phyloP scores from a whole-genome alignment of 2,888 invertebrate species.

The Slavum lentiscoides region DNA sequence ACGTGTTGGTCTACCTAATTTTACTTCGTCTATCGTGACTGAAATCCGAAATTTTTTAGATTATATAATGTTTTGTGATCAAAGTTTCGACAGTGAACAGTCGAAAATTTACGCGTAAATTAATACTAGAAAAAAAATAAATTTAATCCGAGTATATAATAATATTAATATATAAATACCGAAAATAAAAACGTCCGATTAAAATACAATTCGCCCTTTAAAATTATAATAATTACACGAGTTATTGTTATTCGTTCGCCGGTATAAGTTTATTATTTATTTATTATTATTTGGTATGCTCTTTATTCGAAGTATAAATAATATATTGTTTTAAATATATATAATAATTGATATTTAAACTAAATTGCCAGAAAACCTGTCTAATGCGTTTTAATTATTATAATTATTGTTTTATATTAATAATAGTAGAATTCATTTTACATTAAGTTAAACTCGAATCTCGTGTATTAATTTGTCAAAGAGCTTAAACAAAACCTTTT shows the following conservation, averaged over 20 bases:
- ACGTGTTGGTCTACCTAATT: too few relatives aligned
- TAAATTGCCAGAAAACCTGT: background rate
- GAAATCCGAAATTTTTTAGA: background rate
- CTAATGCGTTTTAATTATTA: background rate
- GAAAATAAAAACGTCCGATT: too few relatives aligned
- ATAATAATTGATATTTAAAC: conserved; percentile 21
- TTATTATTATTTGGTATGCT: too few relatives aligned
- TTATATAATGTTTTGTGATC: too few relatives aligned
- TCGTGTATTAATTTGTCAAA: conserved; percentile 22
- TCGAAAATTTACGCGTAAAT: background rate
- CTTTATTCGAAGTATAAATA: too few relatives aligned
- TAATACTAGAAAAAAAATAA: background rate
- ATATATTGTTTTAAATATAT: too few relatives aligned
- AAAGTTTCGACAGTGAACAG: background rate
- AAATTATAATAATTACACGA: too few relatives aligned
- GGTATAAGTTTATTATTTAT: too few relatives aligned
- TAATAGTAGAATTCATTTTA: conserved; percentile 14
- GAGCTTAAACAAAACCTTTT: conserved; percentile 25
- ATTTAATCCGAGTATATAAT: too few relatives aligned
- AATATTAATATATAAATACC: too few relatives aligned
- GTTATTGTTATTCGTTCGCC: too few relatives aligned
- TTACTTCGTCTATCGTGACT: background rate
- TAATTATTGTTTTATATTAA: conserved; percentile 11
- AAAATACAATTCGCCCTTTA: too few relatives aligned
- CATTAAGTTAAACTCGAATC: conserved; percentile 10